These are phyloP conservation scores for Ophion slaviceki DNA, from an alignment of 2,888 invertebrate genomes.

Conservation along the genomic window DNA sequence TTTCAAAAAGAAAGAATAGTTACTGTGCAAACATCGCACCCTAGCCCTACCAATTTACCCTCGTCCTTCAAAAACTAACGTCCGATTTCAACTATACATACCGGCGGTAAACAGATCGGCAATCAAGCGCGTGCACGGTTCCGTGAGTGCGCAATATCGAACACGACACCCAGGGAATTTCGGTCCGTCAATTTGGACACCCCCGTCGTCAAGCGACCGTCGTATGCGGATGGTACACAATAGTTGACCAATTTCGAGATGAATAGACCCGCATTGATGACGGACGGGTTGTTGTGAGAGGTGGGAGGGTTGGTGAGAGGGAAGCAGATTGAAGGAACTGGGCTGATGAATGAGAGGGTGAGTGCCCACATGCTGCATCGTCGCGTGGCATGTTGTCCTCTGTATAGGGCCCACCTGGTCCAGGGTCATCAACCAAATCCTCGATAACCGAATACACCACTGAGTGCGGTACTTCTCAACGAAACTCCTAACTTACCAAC, in stretches of 20 bases:
- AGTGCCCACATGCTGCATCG: slow-evolving; percentile 52
- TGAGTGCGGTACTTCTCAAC: not conserved
- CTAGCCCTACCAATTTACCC: too few species aligned
- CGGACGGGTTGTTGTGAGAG: slow-evolving; percentile 32
- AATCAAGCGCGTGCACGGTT: slow-evolving; percentile 12
- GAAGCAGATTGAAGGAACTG: slow-evolving; percentile 44
- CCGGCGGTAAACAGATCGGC: slow-evolving; percentile 6
- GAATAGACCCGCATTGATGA: slow-evolving; percentile 60
- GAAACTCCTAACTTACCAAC: slow-evolving; percentile 7
- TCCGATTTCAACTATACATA: not conserved
- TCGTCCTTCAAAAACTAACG: not conserved
- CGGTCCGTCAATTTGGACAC: slow-evolving; percentile 44
- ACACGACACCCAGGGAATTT: slow-evolving; percentile 59
- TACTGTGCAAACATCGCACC: too few species aligned
- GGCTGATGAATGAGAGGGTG: slow-evolving; percentile 46
- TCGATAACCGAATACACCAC: not conserved
- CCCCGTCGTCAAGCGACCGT: not conserved
- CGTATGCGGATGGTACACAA: slow-evolving; percentile 24
- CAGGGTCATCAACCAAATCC: not conserved
- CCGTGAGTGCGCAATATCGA: slow-evolving; percentile 68
- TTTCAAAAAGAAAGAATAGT: too few species aligned
- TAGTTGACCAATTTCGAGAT: slow-evolving; percentile 49
- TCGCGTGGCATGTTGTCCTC: slow-evolving; percentile 32
- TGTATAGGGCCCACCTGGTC: slow-evolving; percentile 57
- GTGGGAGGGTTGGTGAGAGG: not conserved